Evolutionary conservation across 2,113 vertebrate genomes (phyloP).

Genomic region (Plecotus auritus): DNA sequence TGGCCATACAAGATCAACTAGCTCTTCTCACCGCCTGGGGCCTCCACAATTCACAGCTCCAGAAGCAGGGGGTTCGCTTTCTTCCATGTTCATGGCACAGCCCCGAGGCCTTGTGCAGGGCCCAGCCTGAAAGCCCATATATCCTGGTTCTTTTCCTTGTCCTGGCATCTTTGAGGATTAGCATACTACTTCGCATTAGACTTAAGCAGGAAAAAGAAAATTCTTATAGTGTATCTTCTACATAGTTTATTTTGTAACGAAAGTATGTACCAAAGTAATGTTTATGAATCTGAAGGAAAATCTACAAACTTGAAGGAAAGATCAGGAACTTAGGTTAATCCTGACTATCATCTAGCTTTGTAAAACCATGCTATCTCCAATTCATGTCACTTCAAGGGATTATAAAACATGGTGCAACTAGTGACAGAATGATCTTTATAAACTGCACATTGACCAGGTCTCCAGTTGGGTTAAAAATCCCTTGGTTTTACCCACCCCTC

Average conservation of each 20-base stretch:
- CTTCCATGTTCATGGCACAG: not conserved
- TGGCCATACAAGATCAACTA: fast-evolving
- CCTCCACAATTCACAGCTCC: not conserved
- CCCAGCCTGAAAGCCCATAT: not conserved
- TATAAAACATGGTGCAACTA: not conserved
- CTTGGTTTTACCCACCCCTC: not conserved
- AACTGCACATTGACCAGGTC: not conserved
- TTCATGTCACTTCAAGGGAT: not conserved
- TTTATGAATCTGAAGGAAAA: not conserved
- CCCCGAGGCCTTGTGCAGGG: not conserved
- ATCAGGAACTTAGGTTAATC: not conserved
- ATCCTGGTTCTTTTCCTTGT: not conserved
- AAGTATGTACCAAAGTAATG: no score
- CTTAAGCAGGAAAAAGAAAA: not conserved
- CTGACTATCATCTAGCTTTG: not conserved
- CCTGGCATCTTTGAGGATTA: not conserved
- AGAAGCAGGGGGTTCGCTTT: not conserved
- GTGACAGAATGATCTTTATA: not conserved
- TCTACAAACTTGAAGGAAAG: not conserved
- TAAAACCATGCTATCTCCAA: not conserved
- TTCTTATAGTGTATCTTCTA: not conserved
- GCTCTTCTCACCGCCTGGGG: no score
- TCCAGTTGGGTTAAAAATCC: not conserved
- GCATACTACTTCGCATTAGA: not conserved
- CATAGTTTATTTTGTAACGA: not conserved